phyloP scores from a whole-genome alignment of 2,888 invertebrate species.

The Ornithoptera priamus region DNA sequence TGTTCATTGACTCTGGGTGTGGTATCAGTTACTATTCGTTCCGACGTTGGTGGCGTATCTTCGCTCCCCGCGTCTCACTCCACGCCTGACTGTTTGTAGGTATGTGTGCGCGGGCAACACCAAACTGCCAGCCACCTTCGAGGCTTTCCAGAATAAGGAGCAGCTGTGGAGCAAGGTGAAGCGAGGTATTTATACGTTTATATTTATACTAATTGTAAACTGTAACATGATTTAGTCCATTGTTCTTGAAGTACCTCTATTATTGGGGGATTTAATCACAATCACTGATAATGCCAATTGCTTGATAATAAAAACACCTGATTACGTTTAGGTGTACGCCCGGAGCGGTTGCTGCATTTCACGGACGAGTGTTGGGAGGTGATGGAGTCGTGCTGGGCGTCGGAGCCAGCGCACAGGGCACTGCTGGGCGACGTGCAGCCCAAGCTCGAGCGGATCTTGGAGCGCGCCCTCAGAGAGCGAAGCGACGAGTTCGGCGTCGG shows the following conservation, averaged over 20 bases:
- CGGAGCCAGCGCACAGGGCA: slow-evolving; percentile 86
- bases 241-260: too few species aligned
- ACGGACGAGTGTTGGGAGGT: slow-evolving; percentile 89
- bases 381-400: slow-evolving; percentile 92
- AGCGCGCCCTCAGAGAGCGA: slow-evolving; percentile 35
- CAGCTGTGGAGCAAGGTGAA: slow-evolving; percentile 91
- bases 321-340: slow-evolving; percentile 83
- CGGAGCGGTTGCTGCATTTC: slow-evolving; percentile 87
- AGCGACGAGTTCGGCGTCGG: slow-evolving; percentile 18
- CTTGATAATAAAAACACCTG: too few species aligned
- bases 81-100: slow-evolving; percentile 43
- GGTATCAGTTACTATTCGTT: too few species aligned
- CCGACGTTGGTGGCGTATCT: too few species aligned
- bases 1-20: too few species aligned
- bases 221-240: too few species aligned
- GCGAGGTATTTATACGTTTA: slow-evolving; percentile 79
- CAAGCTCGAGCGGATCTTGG: slow-evolving; percentile 79
- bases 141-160: slow-evolving; percentile 91
- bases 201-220: too few species aligned
- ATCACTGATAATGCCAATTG: too few species aligned
- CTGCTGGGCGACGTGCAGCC: slow-evolving; percentile 89
- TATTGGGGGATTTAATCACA: too few species aligned
- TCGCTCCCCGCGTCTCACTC: too few species aligned
- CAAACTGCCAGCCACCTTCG: slow-evolving; percentile 88
- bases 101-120: slow-evolving; percentile 92